These are phyloP conservation scores for Aphelinus certus DNA, from an alignment of 1,140 invertebrate species.

Conservation along the genomic window DNA sequence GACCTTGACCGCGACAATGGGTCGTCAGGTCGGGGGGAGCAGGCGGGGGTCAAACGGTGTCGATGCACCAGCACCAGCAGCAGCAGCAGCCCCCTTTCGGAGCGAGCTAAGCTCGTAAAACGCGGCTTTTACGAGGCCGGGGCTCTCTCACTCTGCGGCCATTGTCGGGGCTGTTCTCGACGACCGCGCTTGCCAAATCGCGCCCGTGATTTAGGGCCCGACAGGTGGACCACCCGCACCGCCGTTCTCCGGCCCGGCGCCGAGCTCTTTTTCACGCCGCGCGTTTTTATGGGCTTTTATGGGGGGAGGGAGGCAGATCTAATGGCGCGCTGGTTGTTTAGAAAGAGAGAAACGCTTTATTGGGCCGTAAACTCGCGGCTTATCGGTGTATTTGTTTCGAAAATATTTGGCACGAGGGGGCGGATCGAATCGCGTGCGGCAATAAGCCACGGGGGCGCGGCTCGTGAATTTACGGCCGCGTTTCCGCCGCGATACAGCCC, in stretches of 20 bases:
- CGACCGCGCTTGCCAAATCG: conserved; percentile 23
- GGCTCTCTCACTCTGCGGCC: not conserved
- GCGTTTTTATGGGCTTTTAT: conserved; percentile 8
- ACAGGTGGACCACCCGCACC: conserved; percentile 21
- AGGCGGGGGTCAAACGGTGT: not conserved
- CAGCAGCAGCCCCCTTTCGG: not conserved
- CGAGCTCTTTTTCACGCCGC: not conserved
- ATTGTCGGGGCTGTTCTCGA: conserved; percentile 24
- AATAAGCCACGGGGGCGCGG: not conserved
- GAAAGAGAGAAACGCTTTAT: conserved; percentile 12
- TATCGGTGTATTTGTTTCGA: conserved; percentile 15
- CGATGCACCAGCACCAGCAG: not conserved
- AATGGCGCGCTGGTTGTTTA: not conserved
- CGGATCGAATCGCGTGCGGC: too few relatives aligned
- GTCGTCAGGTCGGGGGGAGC: not conserved
- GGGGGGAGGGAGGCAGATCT: not conserved
- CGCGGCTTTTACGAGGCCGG: conserved; percentile 14
- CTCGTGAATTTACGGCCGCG: not conserved
- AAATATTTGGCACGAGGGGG: not conserved
- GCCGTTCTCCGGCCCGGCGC: not conserved
- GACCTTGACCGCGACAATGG: conserved; percentile 25
- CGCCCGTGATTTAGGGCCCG: conserved; percentile 23
- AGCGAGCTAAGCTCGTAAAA: conserved; percentile 16
- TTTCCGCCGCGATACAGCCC: too few relatives aligned
- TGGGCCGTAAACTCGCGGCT: conserved; percentile 3